Evolutionary conservation across 2,113 vertebrate genomes (phyloP).

Genomic region (Thomomys bottae): DNA sequence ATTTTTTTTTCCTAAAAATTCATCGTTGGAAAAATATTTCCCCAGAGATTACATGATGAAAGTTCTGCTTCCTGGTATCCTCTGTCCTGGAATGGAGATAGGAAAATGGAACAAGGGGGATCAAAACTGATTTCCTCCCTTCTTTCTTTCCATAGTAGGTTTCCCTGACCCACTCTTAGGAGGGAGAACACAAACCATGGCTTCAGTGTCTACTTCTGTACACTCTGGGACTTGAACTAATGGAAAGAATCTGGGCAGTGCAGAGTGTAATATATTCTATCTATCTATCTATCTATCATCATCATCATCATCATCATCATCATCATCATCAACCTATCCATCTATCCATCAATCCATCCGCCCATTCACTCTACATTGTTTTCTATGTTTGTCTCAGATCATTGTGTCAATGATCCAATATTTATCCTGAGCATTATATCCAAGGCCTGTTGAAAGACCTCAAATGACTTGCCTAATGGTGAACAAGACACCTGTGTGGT

Average conservation of each 20-base stretch:
- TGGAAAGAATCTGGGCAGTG: conserved; percentile 44
- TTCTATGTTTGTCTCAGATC: conserved; percentile 14
- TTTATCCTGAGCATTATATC: background rate
- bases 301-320: background rate
- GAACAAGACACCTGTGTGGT: background rate
- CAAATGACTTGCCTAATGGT: background rate
- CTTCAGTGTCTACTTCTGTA: conserved; percentile 39
- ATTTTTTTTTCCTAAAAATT: background rate
- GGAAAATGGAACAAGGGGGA: background rate
- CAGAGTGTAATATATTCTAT: background rate
- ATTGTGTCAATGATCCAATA: background rate
- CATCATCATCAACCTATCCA: background rate
- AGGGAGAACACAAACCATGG: background rate
- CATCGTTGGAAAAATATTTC: background rate
- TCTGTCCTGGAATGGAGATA: background rate
- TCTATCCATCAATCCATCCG: background rate
- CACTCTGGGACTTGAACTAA: conserved; percentile 50
- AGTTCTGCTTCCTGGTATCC: conserved; percentile 10
- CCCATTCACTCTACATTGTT: background rate
- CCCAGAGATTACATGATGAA: background rate
- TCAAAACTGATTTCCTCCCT: background rate
- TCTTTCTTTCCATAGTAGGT: background rate
- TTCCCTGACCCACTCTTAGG: background rate
- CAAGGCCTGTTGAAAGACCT: background rate
- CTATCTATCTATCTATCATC: background rate